Percentiles rank a stretch among this genome's conserved stretches.
phyloP scores from a whole-genome alignment of 2,113 vertebrate species.

The Propithecus coquereli region DNA sequence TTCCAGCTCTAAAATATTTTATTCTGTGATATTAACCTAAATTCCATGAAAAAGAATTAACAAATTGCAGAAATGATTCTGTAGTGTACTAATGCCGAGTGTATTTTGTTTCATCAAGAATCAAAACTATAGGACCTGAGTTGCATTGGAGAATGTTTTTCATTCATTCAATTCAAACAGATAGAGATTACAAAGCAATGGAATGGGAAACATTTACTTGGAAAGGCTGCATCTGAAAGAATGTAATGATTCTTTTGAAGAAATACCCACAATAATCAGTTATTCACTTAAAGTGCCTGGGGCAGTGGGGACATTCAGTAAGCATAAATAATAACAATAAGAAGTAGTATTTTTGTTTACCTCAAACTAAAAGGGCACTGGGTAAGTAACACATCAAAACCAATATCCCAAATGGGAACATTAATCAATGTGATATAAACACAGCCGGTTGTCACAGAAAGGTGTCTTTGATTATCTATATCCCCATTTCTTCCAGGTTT shows the following conservation, averaged over 20 bases:
- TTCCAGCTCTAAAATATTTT: background rate
- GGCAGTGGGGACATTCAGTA: background rate
- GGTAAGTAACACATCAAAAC: background rate
- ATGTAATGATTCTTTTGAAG: slow-evolving; percentile 16
- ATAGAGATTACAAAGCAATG: background rate
- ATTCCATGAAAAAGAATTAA: background rate
- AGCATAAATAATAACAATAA: slow-evolving; percentile 24
- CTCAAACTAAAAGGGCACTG: slow-evolving; percentile 16
- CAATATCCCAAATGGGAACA: background rate
- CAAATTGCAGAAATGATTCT: background rate
- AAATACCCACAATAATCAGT: slow-evolving; percentile 28
- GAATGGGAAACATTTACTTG: background rate
- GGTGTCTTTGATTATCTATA: background rate
- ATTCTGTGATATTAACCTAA: slow-evolving; percentile 16
- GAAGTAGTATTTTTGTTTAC: slow-evolving; percentile 15
- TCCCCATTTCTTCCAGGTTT: background rate
- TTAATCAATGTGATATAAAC: background rate
- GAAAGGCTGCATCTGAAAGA: background rate
- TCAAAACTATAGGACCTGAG: background rate
- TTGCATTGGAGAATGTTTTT: background rate
- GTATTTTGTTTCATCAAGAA: background rate
- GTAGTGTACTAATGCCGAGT: background rate
- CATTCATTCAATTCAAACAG: background rate
- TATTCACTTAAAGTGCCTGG: background rate
- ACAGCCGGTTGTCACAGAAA: background rate